Evolutionary conservation across 2,888 invertebrate species (phyloP).

Genomic region (Eupithecia abbreviata): DNA sequence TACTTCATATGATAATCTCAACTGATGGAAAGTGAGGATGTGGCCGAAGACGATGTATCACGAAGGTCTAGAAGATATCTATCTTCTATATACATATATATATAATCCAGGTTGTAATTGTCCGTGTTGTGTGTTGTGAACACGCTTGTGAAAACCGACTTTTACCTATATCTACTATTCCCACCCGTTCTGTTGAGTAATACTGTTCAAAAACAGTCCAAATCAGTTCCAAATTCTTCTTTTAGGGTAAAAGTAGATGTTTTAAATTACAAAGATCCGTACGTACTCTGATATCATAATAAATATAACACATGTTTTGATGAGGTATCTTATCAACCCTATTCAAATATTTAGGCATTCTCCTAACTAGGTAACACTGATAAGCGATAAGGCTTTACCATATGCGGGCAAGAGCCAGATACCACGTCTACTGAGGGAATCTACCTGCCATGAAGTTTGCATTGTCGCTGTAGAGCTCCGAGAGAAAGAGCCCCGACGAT

Average conservation of each 20-base stretch:
- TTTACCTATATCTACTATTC: too few relatives aligned
- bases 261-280: not conserved
- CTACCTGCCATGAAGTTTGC: not conserved
- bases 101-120: too few relatives aligned
- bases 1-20: too few relatives aligned
- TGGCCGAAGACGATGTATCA: too few relatives aligned
- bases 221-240: not conserved
- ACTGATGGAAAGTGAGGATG: too few relatives aligned
- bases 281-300: not conserved
- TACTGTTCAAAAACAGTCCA: too few relatives aligned
- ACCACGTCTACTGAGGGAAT: not conserved
- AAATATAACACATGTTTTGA: constrained; percentile 14
- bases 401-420: not conserved
- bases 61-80: too few relatives aligned
- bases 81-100: too few relatives aligned
- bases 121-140: too few relatives aligned
- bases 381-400: constrained; percentile 9
- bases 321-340: not conserved
- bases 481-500: too few relatives aligned
- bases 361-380: constrained; percentile 12
- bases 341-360: constrained; percentile 14
- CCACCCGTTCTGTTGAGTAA: too few relatives aligned
- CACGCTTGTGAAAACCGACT: too few relatives aligned
- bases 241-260: not conserved
- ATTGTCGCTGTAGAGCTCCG: not conserved